Base-by-base conservation (phyloP, 2,797 vertebrate species). In the Erpetoichthys calabaricus region DNA sequence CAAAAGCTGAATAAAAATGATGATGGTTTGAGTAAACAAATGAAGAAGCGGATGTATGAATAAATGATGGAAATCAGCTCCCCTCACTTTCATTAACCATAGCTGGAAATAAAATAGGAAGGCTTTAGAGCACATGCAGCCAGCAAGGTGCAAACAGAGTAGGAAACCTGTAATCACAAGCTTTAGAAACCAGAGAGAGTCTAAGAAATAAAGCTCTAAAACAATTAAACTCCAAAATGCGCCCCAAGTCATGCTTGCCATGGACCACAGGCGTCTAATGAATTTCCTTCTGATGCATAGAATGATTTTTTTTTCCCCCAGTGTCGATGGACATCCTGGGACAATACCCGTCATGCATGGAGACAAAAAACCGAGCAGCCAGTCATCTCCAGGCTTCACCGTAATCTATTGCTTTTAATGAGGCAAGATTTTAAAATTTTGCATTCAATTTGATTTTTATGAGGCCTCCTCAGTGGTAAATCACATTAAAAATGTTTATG, bases 391-490 rank as follows among this genome's bases (percentile, higher is more conserved):
- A 56, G 66, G 68, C 55, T 56, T 67, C 53, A 59, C 43, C 64
- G 53, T 53, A 69, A 74, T 68, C 56, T 62, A 45, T 64, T 73
- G 57, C 47, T 60, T 70, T 75, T 84, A 80, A 78, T 75, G 68
- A 80, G 59, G 53, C 66, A 56, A 63, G 58, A 68, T 75, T 80
- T 80, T 78, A 73, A 76, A 68, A 74, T 78, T 75, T 80, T 78
- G 60, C 72, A 77, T 85, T 83, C 80, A 80, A 84, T 87, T 83
- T 82, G 78, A 83, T 80, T 86, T 90, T 85, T 80, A 84, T 81
- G 79, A 88, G 75, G 62, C 65, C 55, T 59, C 63, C 70, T 77
- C 67, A 66, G 67, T 76, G 69, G 69, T 78, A 85, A 84, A 86
- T 84, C 79, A 78, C 65, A 70, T 78, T 83, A 80, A 73, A 62